phyloP scores from a whole-genome alignment of 1,140 invertebrate genomes.

The Parapsyche elsis region DNA sequence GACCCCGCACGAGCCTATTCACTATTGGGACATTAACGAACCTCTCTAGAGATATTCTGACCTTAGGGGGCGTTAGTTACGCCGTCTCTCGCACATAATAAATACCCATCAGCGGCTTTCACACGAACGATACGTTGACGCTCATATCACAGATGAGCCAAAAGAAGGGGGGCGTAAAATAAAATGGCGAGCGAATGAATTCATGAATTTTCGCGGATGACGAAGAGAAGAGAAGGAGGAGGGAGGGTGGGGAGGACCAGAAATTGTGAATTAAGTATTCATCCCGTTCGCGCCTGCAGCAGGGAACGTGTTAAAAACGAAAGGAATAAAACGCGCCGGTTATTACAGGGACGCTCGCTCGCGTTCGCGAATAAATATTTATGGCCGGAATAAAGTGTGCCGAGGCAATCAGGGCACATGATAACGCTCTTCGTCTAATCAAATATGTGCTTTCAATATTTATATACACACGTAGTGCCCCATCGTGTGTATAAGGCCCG shows the following conservation, averaged over 20 bases:
- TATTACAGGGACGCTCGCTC: not conserved
- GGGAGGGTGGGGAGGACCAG: not conserved
- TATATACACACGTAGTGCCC: not conserved
- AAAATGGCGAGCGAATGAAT: conserved; percentile 1
- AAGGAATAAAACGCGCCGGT: conserved; percentile 10
- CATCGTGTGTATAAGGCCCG: not conserved
- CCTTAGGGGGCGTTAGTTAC: too few species aligned
- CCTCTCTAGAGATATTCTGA: too few species aligned
- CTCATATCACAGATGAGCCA: too few species aligned
- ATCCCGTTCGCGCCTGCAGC: conserved; percentile 24
- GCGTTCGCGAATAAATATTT: conserved; percentile 20
- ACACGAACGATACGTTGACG: too few species aligned
- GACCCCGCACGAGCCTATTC: too few species aligned
- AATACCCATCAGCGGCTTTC: too few species aligned
- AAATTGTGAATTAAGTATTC: conserved; percentile 34
- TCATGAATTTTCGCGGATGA: not conserved
- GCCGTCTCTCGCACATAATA: too few species aligned
- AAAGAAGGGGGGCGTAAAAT: not conserved
- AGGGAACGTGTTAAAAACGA: conserved; percentile 18
- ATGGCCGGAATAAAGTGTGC: conserved; percentile 25
- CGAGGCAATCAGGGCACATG: conserved; percentile 31
- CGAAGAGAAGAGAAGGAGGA: too few species aligned
- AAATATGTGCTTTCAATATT: conserved; percentile 32
- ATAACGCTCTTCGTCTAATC: conserved; percentile 30
- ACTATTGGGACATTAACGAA: too few species aligned